Evolutionary conservation across 2,888 invertebrate genomes (phyloP), one percentile per base, ranked within the genome.

Genomic region (Drosophila pseudotakahashii): DNA sequence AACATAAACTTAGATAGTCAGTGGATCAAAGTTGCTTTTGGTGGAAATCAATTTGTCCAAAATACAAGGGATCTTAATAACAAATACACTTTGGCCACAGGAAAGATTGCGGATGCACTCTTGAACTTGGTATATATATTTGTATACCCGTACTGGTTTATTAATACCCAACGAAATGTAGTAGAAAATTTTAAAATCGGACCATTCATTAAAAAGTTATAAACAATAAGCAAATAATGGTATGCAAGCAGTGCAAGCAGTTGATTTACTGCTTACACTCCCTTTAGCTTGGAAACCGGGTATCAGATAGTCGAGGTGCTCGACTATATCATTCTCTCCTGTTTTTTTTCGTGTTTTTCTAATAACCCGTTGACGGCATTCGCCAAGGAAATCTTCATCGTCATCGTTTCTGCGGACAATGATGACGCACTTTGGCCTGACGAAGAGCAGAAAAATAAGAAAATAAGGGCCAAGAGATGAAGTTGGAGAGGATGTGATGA

Each of bases 1-100:
- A 34, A 34, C 4, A 34, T 34, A 11, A 11, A 3, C 4, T 2
- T 26, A 6, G 26, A 26, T 26, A 2, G 5, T 26, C 6, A 26
- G 26, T 26, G 26, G 0, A 5, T 26, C 26, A 26, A 23, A 23
- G 26, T 26, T 26, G 26, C 5, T 26, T 26, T 26, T 26, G 26
- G 26, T 26, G 26, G 26, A 26, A 34, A 11, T 11, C 79, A 79
- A 81, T 71, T 75, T 81, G 79, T 73, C 66, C 52, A 62, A 45
- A 47, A 55, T 51, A 53, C 45, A 60, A 79, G 60, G 34, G 36
- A 57, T 50, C 71, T 71, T 81, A 70, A 76, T 75, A 79, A 72
- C 68, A 72, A 76, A 64, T 60, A 66, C 63, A 57, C 42, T 50
- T 47, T 55, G 51, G 23, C 3, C 7, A 42, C 34, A 48, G 4